phyloP scores from a whole-genome alignment of 2,888 invertebrate species.

The Melipona beecheii region DNA sequence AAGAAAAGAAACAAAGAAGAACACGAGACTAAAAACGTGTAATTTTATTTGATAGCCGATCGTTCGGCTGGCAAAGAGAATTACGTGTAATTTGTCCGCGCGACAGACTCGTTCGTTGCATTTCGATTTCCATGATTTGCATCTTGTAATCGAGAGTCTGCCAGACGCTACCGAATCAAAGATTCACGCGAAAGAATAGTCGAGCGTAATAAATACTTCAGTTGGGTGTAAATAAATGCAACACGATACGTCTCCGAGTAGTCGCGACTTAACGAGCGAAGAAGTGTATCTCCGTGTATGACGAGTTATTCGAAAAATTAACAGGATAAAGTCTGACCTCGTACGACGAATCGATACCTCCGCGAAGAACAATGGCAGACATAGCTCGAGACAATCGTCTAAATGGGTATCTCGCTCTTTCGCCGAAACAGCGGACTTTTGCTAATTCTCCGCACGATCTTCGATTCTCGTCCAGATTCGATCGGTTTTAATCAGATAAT shows the following conservation, averaged over 20 bases:
- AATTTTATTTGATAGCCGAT: not conserved
- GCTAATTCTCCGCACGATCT: not conserved
- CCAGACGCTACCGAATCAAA: not conserved
- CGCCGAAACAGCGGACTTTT: not conserved
- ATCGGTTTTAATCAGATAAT: not conserved
- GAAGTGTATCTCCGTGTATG: not conserved
- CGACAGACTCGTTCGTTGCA: too few relatives aligned
- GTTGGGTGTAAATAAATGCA: not conserved
- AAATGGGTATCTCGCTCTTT: not conserved
- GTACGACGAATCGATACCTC: too few relatives aligned
- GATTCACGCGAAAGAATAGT: not conserved
- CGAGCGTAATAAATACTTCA: not conserved
- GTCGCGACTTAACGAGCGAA: too few relatives aligned
- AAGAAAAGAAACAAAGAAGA: too few relatives aligned
- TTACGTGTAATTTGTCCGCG: not conserved
- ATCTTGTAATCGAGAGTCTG: not conserved
- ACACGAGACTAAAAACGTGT: not conserved
- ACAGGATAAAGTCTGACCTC: not conserved
- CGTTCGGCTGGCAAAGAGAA: too few relatives aligned
- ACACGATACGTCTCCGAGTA: not conserved
- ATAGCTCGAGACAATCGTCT: not conserved
- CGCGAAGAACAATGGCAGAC: not conserved
- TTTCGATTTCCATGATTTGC: not conserved
- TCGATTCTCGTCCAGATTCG: not conserved
- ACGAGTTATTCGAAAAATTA: too few relatives aligned